Evolutionary conservation across 2,113 vertebrate species (phyloP).

Genomic region (Colinus virginianus): DNA sequence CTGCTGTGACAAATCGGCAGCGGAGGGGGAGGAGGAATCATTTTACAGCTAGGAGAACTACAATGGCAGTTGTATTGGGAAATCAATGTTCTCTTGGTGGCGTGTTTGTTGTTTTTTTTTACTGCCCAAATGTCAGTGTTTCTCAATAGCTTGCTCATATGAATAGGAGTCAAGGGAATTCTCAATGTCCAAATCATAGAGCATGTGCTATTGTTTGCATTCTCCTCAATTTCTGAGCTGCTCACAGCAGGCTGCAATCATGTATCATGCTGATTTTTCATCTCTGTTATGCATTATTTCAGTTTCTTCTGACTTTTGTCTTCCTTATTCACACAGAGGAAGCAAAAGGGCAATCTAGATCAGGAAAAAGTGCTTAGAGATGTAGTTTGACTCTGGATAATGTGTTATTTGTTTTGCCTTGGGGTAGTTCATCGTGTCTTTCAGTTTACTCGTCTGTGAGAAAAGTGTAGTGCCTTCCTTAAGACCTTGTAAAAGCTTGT

Average conservation of each 20-base stretch:
- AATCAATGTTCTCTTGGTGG: conserved; percentile 36
- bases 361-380: neutral
- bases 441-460: neutral
- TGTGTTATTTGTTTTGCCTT: neutral
- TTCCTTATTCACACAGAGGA: conserved; percentile 22
- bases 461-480: neutral
- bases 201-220: conserved; percentile 58
- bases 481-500: conserved; percentile 41
- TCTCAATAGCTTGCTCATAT: conserved; percentile 58
- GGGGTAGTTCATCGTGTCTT: neutral
- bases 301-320: conserved; percentile 44
- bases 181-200: conserved; percentile 36
- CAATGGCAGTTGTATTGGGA: conserved; percentile 34
- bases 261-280: conserved; percentile 29
- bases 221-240: conserved; percentile 33
- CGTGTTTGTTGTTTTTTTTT: neutral
- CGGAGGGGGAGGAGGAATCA: neutral
- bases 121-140: conserved; percentile 52
- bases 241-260: conserved; percentile 33
- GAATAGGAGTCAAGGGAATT: conserved; percentile 55
- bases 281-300: conserved; percentile 52
- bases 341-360: conserved; percentile 19
- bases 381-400: neutral
- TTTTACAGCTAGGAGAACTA: conserved; percentile 35
- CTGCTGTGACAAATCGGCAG: conserved; percentile 3